These are phyloP conservation scores for Euphydryas editha DNA, from an alignment of 2,888 invertebrate species.

Conservation along the genomic window DNA sequence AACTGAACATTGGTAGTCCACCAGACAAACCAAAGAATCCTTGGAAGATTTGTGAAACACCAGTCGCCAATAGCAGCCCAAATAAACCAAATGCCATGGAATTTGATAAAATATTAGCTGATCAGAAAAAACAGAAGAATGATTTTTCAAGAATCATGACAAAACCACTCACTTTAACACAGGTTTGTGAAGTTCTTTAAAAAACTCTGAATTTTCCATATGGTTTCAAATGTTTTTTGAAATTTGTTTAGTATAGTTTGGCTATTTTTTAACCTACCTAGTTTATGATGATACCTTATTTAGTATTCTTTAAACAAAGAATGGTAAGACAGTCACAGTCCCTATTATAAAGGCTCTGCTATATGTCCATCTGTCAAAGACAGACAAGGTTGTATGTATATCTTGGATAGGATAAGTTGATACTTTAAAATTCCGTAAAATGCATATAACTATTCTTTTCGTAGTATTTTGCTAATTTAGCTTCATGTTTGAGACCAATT, in stretches of 20 bases:
- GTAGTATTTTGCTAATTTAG: too few species aligned
- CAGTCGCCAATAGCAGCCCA: slow-evolving; percentile 66
- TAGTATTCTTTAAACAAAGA: too few species aligned
- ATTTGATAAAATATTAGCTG: slow-evolving; percentile 86
- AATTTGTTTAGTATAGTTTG: neutral
- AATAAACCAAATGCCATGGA: slow-evolving; percentile 64
- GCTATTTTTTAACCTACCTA: neutral
- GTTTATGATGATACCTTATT: neutral
- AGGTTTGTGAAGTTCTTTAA: slow-evolving; percentile 74
- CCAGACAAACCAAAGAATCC: slow-evolving; percentile 80
- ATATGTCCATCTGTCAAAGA: too few species aligned
- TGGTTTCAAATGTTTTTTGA: neutral
- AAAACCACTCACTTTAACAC: slow-evolving; percentile 89
- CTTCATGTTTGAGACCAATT: neutral
- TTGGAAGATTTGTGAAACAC: slow-evolving; percentile 67
- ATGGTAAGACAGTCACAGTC: too few species aligned
- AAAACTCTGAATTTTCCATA: neutral
- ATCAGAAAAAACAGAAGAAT: slow-evolving; percentile 89
- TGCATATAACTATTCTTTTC: too few species aligned
- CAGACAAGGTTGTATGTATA: too few species aligned
- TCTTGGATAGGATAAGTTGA: too few species aligned
- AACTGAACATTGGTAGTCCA: slow-evolving; percentile 59
- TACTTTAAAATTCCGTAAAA: too few species aligned
- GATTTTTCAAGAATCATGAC: slow-evolving; percentile 88
- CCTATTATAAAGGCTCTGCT: too few species aligned